These are phyloP conservation scores for Aphidius gifuensis DNA, from an alignment of 1,140 invertebrate species.

Conservation along the genomic window DNA sequence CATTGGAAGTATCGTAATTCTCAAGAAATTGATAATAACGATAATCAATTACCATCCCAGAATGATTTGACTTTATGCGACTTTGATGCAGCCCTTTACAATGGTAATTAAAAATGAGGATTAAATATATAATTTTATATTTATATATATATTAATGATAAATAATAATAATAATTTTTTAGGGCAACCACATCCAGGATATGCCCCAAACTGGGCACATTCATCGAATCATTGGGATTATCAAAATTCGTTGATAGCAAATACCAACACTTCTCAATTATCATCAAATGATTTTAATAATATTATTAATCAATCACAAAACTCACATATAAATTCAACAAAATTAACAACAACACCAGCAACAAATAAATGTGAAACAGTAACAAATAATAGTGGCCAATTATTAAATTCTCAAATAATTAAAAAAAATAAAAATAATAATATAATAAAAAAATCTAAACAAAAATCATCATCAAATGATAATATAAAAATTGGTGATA, in stretches of 20 bases:
- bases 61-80: constrained; percentile 37
- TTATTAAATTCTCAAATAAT: too few relatives aligned
- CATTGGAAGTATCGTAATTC: too few relatives aligned
- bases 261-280: constrained; percentile 22
- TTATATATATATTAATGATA: neutral
- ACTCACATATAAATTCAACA: too few relatives aligned
- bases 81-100: constrained; percentile 32
- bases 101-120: constrained; percentile 43
- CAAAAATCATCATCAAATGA: too few relatives aligned
- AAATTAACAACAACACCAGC: too few relatives aligned
- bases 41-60: constrained; percentile 5
- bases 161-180: neutral
- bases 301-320: too few relatives aligned
- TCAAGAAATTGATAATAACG: too few relatives aligned
- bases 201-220: constrained; percentile 47
- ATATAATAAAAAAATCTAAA: too few relatives aligned
- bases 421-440: too few relatives aligned
- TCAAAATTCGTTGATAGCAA: constrained; percentile 40
- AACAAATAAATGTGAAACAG: too few relatives aligned
- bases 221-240: constrained; percentile 37
- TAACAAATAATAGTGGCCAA: too few relatives aligned
- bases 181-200: constrained; percentile 42
- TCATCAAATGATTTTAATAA: constrained; percentile 10
- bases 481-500: neutral
- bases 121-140: too few relatives aligned